phyloP scores from a whole-genome alignment of 2,888 invertebrate species.

The Eupithecia centaureata region DNA sequence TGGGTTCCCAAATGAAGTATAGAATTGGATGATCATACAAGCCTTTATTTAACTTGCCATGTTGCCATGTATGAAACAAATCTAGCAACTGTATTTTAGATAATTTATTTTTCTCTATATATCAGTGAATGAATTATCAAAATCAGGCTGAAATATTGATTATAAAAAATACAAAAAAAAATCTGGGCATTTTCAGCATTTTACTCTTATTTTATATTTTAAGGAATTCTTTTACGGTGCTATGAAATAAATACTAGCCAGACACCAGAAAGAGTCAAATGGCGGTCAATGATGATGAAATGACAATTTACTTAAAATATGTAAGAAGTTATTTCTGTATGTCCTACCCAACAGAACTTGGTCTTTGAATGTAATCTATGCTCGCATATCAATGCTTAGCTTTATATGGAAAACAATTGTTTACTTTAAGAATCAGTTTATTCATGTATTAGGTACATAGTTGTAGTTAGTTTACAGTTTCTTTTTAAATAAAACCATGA shows the following conservation, averaged over 20 bases:
- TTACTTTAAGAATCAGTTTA: not conserved
- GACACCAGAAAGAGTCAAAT: not conserved
- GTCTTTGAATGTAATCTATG: conserved; percentile 51
- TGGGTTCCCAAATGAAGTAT: not conserved
- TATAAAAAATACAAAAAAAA: no score
- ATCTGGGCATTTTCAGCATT: not conserved
- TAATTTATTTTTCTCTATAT: not conserved
- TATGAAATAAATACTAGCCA: not conserved
- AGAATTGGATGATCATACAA: no score
- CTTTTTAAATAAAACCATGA: no score
- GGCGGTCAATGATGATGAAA: no score
- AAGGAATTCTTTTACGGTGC: no score
- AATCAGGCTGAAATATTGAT: no score
- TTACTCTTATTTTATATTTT: not conserved
- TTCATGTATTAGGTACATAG: no score
- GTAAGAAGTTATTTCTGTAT: conserved; percentile 24
- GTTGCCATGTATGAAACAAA: no score
- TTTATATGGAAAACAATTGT: not conserved
- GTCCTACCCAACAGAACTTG: conserved; percentile 41
- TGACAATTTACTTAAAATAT: not conserved
- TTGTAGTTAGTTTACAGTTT: no score
- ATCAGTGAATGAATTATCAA: not conserved
- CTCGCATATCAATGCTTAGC: conserved; percentile 59
- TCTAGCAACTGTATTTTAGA: no score
- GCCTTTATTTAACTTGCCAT: no score